Evolutionary conservation across 92 coral and sea anemone species (phyloP).

Genomic region (Porites cylindrica): DNA sequence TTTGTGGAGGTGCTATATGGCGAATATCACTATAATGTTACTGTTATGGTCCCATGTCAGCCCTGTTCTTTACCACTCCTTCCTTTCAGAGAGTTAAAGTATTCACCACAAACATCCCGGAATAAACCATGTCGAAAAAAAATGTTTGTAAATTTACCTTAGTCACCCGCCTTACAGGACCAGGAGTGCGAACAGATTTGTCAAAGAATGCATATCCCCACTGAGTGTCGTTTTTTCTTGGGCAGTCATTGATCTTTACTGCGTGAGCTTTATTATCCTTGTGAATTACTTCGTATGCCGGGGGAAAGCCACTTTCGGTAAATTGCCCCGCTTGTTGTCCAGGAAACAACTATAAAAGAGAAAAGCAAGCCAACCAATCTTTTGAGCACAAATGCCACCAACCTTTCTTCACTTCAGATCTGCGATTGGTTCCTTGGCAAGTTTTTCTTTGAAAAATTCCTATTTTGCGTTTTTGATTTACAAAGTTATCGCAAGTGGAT

Average conservation of each 20-base stretch:
- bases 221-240: slow-evolving; percentile 3
- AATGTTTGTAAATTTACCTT: slow-evolving; percentile 1
- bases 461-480: too few relatives aligned
- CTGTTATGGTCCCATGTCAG: too few relatives aligned
- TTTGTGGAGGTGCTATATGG: too few relatives aligned
- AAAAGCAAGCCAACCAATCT: background rate
- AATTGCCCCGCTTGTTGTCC: background rate
- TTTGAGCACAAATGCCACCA: too few relatives aligned
- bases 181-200: slow-evolving; percentile 21
- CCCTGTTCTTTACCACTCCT: too few relatives aligned
- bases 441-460: too few relatives aligned
- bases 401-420: too few relatives aligned
- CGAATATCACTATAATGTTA: too few relatives aligned
- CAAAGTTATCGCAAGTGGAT: too few relatives aligned
- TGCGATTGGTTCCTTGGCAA: too few relatives aligned
- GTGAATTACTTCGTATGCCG: slow-evolving; percentile 41
- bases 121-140: background rate
- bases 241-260: slow-evolving; percentile 29
- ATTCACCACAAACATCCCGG: too few relatives aligned
- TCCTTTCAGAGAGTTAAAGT: background rate
- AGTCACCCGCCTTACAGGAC: slow-evolving; percentile 43
- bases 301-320: background rate
- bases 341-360: background rate
- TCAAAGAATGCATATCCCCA: slow-evolving; percentile 58
- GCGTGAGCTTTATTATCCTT: slow-evolving; percentile 54